Conservation (phyloP, 2,113 vertebrate species). For the Cyprinodon brontotheroides region DNA sequence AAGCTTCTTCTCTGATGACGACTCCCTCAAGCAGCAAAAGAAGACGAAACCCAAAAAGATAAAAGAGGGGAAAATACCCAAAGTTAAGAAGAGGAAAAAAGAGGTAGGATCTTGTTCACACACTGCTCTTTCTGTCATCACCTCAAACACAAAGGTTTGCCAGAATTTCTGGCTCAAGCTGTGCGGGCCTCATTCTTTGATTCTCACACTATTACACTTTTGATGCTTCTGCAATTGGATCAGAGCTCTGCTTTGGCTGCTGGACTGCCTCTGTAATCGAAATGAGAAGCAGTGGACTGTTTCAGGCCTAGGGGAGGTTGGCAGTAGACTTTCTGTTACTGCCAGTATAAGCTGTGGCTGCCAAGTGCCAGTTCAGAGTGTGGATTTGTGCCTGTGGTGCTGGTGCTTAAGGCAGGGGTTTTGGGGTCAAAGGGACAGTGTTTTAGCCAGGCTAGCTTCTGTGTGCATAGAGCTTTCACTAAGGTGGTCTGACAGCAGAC, state of each 20-base stretch:
- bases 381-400: constrained; percentile 53
- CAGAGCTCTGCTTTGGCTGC: constrained; percentile 57
- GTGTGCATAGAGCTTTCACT: constrained; percentile 30
- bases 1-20: constrained; percentile 84
- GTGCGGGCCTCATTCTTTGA: constrained; percentile 17
- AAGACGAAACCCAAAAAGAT: constrained; percentile 89
- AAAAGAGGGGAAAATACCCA: constrained; percentile 85
- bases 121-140: constrained; percentile 20
- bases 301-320: constrained; percentile 52
- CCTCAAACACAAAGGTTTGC: constrained; percentile 41
- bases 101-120: constrained; percentile 72
- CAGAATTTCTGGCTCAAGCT: constrained; percentile 31
- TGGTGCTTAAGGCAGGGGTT: constrained; percentile 38
- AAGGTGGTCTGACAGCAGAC: constrained; percentile 27
- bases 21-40: constrained; percentile 80
- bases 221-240: constrained; percentile 59
- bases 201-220: constrained; percentile 44
- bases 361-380: constrained; percentile 53
- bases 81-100: constrained; percentile 90
- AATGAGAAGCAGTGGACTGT: constrained; percentile 57
- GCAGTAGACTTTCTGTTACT: constrained; percentile 35
- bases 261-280: constrained; percentile 51
- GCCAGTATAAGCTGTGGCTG: constrained; percentile 54
- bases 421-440: constrained; percentile 32
- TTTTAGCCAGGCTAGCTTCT: constrained; percentile 28